phyloP scores from a whole-genome alignment of 2,888 invertebrate genomes.

The Luffia ferchaultella region DNA sequence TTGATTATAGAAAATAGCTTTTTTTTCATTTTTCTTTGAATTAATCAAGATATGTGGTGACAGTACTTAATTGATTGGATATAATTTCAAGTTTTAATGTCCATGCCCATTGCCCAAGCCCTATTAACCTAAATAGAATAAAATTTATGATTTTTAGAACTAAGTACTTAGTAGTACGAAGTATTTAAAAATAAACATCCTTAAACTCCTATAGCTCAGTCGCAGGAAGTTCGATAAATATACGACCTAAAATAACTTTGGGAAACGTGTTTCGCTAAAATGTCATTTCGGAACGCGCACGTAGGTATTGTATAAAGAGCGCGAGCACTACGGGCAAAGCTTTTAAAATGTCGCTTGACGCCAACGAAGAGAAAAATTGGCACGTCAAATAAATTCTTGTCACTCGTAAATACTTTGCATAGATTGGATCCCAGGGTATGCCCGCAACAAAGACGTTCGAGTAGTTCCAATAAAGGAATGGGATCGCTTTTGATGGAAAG shows the following conservation, averaged over 20 bases:
- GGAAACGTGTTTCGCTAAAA: not conserved
- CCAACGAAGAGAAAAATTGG: conserved; percentile 33
- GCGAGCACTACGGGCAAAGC: not conserved
- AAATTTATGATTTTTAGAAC: no score
- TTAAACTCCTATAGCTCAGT: no score
- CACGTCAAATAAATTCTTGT: conserved; percentile 55
- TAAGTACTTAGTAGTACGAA: no score
- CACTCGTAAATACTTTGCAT: conserved; percentile 60
- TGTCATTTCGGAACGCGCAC: not conserved
- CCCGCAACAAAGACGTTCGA: conserved; percentile 51
- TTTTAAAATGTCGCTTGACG: not conserved
- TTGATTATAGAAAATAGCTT: not conserved
- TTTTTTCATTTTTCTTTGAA: not conserved
- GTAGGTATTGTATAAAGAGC: no score
- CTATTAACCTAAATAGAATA: no score
- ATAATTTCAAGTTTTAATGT: no score
- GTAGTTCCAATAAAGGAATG: conserved; percentile 52
- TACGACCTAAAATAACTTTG: not conserved
- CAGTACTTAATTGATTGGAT: no score
- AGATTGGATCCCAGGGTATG: conserved; percentile 50
- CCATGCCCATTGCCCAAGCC: no score
- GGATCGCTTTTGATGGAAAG: conserved; percentile 49
- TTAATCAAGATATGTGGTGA: no score
- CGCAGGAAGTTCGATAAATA: no score
- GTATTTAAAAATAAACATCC: no score